Conservation (phyloP, 2,797 vertebrate genomes). For the Spizella passerina region DNA sequence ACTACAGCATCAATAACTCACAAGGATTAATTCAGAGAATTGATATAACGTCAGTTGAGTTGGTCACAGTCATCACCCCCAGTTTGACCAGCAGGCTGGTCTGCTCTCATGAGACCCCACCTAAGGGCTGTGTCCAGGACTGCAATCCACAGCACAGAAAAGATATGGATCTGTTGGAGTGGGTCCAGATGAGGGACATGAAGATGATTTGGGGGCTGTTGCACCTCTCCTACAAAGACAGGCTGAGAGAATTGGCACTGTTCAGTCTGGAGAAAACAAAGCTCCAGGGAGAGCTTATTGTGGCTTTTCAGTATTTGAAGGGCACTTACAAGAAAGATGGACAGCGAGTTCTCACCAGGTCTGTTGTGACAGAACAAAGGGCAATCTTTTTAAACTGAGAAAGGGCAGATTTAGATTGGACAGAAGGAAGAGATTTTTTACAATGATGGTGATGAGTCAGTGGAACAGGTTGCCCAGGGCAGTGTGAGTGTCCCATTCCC, state of each 20-base stretch:
- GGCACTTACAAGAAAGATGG: not conserved
- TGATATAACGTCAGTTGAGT: not conserved
- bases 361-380: not conserved
- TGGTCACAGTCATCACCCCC: not conserved
- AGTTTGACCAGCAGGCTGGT: accelerated
- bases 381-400: not conserved
- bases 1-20: not conserved
- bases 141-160: not conserved
- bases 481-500: not conserved
- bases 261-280: not conserved
- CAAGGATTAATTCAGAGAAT: not conserved
- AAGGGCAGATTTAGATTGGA: not conserved
- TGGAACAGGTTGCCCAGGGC: not conserved
- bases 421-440: not conserved
- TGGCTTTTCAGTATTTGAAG: not conserved
- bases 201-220: not conserved
- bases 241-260: not conserved
- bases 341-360: not conserved
- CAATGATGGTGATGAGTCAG: not conserved
- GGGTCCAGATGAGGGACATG: accelerated
- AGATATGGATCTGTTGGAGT: not conserved
- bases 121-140: not conserved
- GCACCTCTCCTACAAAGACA: not conserved
- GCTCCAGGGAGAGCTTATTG: not conserved
- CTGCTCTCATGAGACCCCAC: not conserved